phyloP scores from a whole-genome alignment of 2,797 vertebrate species.

The Capromys pilorides region DNA sequence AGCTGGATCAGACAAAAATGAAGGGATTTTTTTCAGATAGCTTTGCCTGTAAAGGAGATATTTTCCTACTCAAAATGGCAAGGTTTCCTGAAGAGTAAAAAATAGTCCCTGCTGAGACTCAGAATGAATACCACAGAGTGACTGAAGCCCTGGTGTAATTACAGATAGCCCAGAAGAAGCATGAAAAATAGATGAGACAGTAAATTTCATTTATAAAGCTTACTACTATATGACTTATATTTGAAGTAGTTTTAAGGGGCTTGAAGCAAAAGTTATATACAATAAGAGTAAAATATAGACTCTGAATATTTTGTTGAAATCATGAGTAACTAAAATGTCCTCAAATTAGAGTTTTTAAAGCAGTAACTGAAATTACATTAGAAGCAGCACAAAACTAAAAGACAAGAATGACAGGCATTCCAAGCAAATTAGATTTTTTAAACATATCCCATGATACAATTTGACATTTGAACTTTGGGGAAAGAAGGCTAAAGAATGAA shows the following conservation, averaged over 20 bases:
- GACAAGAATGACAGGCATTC: too few relatives aligned
- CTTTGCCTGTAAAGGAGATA: slow-evolving; percentile 64
- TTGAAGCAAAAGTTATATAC: slow-evolving; percentile 6
- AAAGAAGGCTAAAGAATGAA: neutral
- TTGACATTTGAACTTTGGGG: neutral
- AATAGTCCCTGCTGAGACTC: slow-evolving; percentile 42
- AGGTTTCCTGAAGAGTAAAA: slow-evolving; percentile 66
- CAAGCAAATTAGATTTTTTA: too few relatives aligned
- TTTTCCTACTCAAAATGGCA: slow-evolving; percentile 75
- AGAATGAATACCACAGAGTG: slow-evolving; percentile 70
- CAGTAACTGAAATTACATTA: too few relatives aligned
- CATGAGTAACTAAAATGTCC: neutral
- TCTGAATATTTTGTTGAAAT: neutral
- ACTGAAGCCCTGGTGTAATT: slow-evolving; percentile 63
- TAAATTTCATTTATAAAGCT: slow-evolving; percentile 59
- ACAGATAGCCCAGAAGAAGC: slow-evolving; percentile 56
- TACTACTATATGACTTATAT: slow-evolving; percentile 41
- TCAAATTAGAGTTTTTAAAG: neutral
- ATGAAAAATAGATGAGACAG: slow-evolving; percentile 60
- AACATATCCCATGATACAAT: neutral
- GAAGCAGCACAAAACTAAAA: too few relatives aligned
- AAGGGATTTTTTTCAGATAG: slow-evolving; percentile 48
- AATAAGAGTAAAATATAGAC: neutral
- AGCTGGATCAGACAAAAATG: slow-evolving; percentile 10
- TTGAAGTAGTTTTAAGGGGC: neutral